phyloP scores from a whole-genome alignment of 2,888 invertebrate species.

The Aporophyla lueneburgensis region DNA sequence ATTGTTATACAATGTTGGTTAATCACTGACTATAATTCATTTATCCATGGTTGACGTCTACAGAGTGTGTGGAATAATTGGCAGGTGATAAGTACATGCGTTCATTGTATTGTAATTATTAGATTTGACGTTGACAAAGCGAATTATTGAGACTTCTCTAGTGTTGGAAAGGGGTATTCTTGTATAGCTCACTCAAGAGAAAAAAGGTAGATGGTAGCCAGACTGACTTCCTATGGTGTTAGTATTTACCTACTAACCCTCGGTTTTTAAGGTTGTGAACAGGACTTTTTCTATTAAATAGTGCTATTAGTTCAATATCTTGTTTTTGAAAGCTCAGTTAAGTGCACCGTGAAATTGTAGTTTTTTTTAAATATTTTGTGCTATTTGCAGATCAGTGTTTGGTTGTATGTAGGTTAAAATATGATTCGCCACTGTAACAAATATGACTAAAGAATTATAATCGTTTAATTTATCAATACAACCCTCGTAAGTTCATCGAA shows the following conservation, averaged over 20 bases:
- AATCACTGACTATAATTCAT: slow-evolving; percentile 37
- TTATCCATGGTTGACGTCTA: slow-evolving; percentile 31
- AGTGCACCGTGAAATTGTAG: too few species aligned
- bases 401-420: too few species aligned
- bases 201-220: background rate
- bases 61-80: slow-evolving; percentile 45
- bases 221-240: background rate
- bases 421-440: too few species aligned
- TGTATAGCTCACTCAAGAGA: background rate
- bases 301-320: background rate
- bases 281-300: background rate
- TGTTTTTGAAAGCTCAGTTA: background rate
- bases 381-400: too few species aligned
- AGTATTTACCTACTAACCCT: too few species aligned
- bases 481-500: too few species aligned
- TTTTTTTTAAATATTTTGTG: too few species aligned
- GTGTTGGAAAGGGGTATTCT: background rate
- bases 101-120: slow-evolving; percentile 29
- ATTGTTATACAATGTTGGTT: slow-evolving; percentile 36
- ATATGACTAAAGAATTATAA: too few species aligned
- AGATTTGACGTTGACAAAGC: background rate
- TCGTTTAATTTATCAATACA: too few species aligned
- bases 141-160: background rate
- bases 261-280: background rate
- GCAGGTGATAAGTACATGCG: slow-evolving; percentile 14